These are phyloP conservation scores for Polymixis flavicincta DNA, from an alignment of 2,888 invertebrate genomes.

Conservation along the genomic window DNA sequence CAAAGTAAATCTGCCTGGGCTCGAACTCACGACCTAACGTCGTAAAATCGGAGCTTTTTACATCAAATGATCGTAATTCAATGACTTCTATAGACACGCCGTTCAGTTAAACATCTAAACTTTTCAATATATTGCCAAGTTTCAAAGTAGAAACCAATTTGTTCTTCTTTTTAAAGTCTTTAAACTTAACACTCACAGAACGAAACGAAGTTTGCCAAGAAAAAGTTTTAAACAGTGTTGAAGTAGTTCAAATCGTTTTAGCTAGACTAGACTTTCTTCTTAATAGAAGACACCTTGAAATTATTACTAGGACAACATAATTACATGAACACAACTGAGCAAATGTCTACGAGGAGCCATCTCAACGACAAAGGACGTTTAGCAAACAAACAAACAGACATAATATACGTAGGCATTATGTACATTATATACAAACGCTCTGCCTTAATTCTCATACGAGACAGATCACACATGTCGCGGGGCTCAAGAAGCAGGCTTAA, in stretches of 20 bases:
- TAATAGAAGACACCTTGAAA: too few relatives aligned
- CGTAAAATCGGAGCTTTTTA: neutral
- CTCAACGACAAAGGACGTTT: constrained; percentile 21
- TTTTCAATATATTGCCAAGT: neutral
- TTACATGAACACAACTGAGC: neutral
- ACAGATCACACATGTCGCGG: constrained; percentile 58
- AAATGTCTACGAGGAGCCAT: constrained; percentile 10
- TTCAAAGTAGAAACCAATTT: constrained; percentile 32
- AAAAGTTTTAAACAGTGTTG: constrained; percentile 30
- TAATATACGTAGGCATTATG: constrained; percentile 19
- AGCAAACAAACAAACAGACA: constrained; percentile 14
- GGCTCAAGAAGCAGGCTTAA: constrained; percentile 50
- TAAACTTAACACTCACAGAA: neutral
- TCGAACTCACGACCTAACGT: too few relatives aligned
- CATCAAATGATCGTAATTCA: neutral
- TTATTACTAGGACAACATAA: neutral
- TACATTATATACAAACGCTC: constrained; percentile 26
- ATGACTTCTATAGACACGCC: neutral
- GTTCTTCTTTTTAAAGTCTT: constrained; percentile 23
- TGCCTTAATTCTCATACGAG: constrained; percentile 55
- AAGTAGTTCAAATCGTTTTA: constrained; percentile 33
- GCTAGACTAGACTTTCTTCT: neutral
- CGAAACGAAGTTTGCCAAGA: constrained; percentile 4
- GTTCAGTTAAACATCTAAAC: neutral
- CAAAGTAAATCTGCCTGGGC: too few relatives aligned